Base-by-base conservation (phyloP, 2,113 vertebrate genomes). In the Indicator indicator region DNA sequence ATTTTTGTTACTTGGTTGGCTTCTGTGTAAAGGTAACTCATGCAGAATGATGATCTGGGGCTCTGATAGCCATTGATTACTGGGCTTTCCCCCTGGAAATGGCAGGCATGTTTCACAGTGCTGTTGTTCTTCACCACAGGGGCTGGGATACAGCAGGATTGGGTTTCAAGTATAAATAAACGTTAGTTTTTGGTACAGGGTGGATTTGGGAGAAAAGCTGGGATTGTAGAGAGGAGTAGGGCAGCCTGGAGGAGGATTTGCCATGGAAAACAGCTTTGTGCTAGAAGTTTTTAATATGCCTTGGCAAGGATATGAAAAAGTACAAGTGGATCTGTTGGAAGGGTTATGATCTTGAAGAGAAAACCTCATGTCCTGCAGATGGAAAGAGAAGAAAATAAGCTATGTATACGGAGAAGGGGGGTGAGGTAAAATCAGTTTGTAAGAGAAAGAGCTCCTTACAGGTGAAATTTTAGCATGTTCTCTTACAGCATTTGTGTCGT, bases 401-500 rank as follows among this genome's bases (percentile, higher is more conserved):
- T 36, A 54, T 58, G 33, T 2, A 2, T 33, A 28, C 3, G 5
- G 42, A 75, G 48, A 88, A 52, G 0, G 2, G 18, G 2, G 9
- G 9, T 54, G 60, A 75, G n/a, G 46, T 36, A 64, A 80, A 86
- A 30, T 62, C n/a, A 19, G 11, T 32, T 68, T 26, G 1, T 32
- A 74, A 74, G 81, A 86, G n/a, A 12, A 63, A 74, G 75, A 78
- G 50, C 32, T 20, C 11, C 40, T 80, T 74, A 28, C 17, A 54
- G 18, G 46, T 0, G 2, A 21, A 67, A 23, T 23, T 67, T 82
- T 33, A 24, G 10, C 3, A 1, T 3, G 3, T 4, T 5, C 2
- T 55, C 46, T 79, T 50, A 14, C 1, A 21, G 13, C 0, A 0
- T 32, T 67, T 18, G 11, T 0, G 0, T 20, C 19, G 16, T 0